Conservation (phyloP, 2,113 vertebrate genomes). For the Oenanthe oenanthe region DNA sequence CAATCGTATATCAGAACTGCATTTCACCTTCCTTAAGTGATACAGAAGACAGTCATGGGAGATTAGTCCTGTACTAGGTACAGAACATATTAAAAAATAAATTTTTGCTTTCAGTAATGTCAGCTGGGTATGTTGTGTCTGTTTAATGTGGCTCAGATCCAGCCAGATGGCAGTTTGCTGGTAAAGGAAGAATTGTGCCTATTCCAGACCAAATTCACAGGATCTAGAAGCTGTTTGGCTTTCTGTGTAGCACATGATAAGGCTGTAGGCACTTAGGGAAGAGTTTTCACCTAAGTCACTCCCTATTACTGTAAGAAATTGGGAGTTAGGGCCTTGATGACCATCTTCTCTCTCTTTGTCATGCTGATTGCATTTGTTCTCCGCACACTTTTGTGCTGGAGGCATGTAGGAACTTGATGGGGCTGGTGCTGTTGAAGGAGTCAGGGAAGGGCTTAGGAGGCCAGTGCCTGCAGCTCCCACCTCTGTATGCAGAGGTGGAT, state of each 20-base stretch:
- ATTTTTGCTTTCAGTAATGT: neutral
- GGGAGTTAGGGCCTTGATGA: neutral
- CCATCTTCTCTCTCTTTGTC: neutral
- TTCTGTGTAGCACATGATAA: accelerated
- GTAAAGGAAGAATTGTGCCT: neutral
- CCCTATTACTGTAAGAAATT: neutral
- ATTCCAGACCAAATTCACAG: neutral
- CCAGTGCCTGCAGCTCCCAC: neutral
- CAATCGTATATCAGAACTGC: neutral
- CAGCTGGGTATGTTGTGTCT: neutral
- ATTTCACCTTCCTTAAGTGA: neutral
- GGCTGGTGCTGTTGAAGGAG: neutral
- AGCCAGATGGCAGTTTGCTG: neutral
- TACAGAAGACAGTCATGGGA: neutral
- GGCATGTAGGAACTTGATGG: neutral
- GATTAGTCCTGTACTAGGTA: neutral
- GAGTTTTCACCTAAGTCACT: neutral
- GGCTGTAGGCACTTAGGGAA: neutral
- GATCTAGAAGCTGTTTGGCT: neutral
- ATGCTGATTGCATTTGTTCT: neutral
- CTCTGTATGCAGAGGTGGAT: neutral
- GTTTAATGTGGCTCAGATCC: neutral
- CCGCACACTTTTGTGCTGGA: neutral
- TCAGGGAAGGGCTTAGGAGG: neutral
- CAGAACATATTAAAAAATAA: neutral